Base-by-base conservation (phyloP, 2,797 vertebrate species). In the Danio aesculapii region DNA sequence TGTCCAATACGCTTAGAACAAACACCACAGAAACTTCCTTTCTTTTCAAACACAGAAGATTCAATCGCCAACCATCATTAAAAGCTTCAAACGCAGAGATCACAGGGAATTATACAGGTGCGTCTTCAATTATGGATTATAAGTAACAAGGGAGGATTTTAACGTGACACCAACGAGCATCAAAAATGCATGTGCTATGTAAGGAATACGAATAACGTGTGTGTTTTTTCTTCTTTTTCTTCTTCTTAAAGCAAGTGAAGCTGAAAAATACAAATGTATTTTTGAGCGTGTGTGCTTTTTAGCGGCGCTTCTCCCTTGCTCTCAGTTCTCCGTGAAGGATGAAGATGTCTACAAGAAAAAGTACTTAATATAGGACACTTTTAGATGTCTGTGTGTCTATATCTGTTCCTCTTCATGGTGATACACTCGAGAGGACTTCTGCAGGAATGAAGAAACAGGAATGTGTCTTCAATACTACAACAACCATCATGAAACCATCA, bases 81-180 rank as follows among this genome's bases (percentile, higher is more conserved):
- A 44, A 61, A 62, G 67, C 44, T 58, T 78, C 55, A 69, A 78
- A 61, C 58, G 67, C 57, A 4, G 4, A 70, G 55, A 82, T 81
- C 75, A 80, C 30, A 83, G 55, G 70, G 81, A 87, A 84, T 83
- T 82, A 75, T 70, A 82, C 81, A 79, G 71, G 76, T 83, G 79
- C n/a, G 17, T 41, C 61, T 53, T 89, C 76, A 91, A 90, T 87
- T 84, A 88, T 88, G 81, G 53, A 89, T 87, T 44, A 72, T 62
- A 47, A 88, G 82, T 88, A 89, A 87, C 77, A 63, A 85, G 77
- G 76, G 52, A 52, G 75, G 77, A 82, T 75, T 84, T 88, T 71
- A 83, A 87, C 82, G 82, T 83, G 86, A 84, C 59, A 75, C 63
- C 39, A 6, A 6, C 19, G 50, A 43, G 4, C 81, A 87, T 90